phyloP scores from a whole-genome alignment of 92 coral and sea anemone genomes.

The Epizoanthus ramosus region DNA sequence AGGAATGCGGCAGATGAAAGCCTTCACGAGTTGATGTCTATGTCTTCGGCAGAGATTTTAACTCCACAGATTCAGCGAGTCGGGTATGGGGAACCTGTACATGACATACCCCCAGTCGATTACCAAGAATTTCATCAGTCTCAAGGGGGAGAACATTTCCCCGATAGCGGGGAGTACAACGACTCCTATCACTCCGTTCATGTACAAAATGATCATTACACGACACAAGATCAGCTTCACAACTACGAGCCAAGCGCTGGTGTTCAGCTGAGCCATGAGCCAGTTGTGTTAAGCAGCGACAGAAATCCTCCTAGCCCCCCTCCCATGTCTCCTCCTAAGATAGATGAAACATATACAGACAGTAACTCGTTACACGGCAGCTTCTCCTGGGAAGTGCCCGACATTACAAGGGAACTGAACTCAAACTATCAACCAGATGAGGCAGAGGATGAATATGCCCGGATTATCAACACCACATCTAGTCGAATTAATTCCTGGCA shows the following conservation, averaged over 20 bases:
- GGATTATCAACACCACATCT: conserved; percentile 27
- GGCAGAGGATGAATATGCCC: conserved; percentile 9
- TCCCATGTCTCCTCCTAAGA: conserved; percentile 67
- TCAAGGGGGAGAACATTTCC: not conserved
- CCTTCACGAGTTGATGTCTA: conserved; percentile 83
- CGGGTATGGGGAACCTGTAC: conserved; percentile 35
- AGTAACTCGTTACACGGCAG: conserved; percentile 64
- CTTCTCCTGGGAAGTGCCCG: conserved; percentile 94
- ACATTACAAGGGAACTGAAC: conserved; percentile 73
- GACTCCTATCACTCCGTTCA: conserved; percentile 6
- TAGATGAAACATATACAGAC: conserved; percentile 64
- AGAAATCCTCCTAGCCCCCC: conserved; percentile 48
- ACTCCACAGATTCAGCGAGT: conserved; percentile 75
- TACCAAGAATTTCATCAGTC: conserved; percentile 22
- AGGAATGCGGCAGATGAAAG: conserved; percentile 67
- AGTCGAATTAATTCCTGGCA: conserved; percentile 66
- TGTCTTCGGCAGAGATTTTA: conserved; percentile 91
- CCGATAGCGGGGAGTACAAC: conserved; percentile 10
- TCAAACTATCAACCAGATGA: conserved; percentile 50
- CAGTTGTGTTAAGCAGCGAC: conserved; percentile 37
- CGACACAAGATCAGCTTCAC: conserved; percentile 38
- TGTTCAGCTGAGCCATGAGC: conserved; percentile 14
- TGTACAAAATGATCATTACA: conserved; percentile 32
- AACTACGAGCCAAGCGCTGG: conserved; percentile 43
- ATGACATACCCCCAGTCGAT: conserved; percentile 2